A percentile compares a stretch with the other conserved stretches of the same genome.
Evolutionary conservation across 2,797 vertebrate species (phyloP).

Genomic region (Argyrosomus regius): DNA sequence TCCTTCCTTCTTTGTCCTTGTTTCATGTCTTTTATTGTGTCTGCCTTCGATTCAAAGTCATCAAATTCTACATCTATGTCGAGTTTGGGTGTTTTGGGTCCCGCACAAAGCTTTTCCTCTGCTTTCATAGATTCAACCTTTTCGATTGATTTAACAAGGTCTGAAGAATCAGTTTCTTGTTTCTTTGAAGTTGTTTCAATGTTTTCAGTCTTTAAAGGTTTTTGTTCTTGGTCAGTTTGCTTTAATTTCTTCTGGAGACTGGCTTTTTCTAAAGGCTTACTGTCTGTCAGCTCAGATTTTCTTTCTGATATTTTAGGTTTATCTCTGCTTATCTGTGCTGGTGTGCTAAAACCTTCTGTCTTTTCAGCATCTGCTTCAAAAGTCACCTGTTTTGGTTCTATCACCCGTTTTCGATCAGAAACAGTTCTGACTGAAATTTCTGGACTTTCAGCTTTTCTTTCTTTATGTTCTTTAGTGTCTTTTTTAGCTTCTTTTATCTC

Average conservation of each 20-base stretch:
- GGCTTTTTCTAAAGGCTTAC: neutral
- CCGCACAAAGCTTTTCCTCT: neutral
- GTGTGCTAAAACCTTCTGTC: neutral
- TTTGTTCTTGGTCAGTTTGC: slow-evolving; percentile 1
- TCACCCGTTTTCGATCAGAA: slow-evolving; percentile 10
- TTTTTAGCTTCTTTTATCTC: neutral
- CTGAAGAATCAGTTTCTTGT: neutral
- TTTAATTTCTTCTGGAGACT: neutral
- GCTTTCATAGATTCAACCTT: neutral
- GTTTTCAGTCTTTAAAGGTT: slow-evolving; percentile 3
- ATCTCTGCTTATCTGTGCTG: neutral
- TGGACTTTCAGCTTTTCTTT: slow-evolving; percentile 1
- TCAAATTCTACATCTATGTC: neutral
- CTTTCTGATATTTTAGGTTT: neutral
- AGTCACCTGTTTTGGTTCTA: neutral
- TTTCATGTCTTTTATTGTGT: neutral
- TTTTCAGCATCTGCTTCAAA: neutral
- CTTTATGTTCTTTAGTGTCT: neutral
- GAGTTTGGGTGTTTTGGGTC: neutral
- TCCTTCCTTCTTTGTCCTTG: neutral
- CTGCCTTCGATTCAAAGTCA: neutral
- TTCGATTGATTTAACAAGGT: neutral
- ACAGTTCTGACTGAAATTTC: slow-evolving; percentile 3
- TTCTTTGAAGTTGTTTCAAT: neutral
- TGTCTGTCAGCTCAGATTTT: neutral